Evolutionary conservation across 2,797 vertebrate genomes (phyloP), one percentile per base, ranked within the genome.

Genomic region (Falco novaeseelandiae): DNA sequence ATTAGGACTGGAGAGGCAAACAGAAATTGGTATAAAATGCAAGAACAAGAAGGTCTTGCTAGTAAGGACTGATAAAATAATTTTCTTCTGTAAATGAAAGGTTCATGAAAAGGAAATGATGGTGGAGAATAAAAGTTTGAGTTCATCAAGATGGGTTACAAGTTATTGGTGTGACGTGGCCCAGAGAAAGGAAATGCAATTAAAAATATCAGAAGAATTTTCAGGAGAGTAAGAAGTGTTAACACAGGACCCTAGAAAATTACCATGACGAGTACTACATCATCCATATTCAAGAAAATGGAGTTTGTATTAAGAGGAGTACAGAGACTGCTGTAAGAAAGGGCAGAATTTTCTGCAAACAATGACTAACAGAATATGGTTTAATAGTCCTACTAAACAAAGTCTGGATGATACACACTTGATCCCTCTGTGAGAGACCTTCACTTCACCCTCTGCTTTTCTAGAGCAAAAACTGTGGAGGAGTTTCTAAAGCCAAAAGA

Each of bases 281-380:
- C 34, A 69, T 61, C 36, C 32, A 25, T 6, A 1, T 59, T 73
- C 22, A 52, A 59, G 63, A 89, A 89, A 92, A 82, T 4, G 7
- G 57, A 76, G 66, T 87, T 94, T 66, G 4, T 90, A 48, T 82
- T 84, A 66, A 58, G 86, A 84, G 10, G 27, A 69, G 14, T 44
- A 52, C 46, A 74, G 70, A 93, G 32, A 48, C 51, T 46, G 6
- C 67, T 87, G 22, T 55, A 51, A 82, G 55, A 92, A 96, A 94
- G 73, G 65, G 70, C 82, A 94, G 83, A 84, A 72, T 85, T 94
- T 95, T 89, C 73, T 92, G 67, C 57, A 84, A 95, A 95, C 69
- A 92, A 6, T 95, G 86, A 84, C 86, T 87, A 93, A 84, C 26
- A 76, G 92, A 83, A 62, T 48, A 32, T 66, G 9, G 51, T 91